Conservation (phyloP, 2,113 vertebrate species). For the Megaceryle torquata region DNA sequence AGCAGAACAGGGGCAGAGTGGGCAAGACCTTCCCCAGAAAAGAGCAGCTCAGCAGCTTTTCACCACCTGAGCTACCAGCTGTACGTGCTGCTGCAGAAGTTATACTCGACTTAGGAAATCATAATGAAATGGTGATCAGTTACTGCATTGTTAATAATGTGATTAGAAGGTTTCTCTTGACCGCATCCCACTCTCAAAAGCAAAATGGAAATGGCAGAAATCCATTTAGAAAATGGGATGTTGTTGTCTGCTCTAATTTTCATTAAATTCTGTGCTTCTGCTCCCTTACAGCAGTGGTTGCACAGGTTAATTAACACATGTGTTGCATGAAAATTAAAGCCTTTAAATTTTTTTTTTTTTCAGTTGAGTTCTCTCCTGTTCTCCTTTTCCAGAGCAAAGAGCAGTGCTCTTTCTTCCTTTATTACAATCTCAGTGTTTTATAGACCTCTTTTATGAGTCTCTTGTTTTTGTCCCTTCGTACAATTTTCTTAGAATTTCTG, state of each 20-base stretch:
- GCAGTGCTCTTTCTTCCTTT: background rate
- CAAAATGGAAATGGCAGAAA: conserved; percentile 8
- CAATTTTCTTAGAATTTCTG: background rate
- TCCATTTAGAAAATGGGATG: conserved; percentile 10
- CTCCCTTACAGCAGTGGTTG: background rate
- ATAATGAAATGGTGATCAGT: background rate
- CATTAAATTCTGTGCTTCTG: background rate
- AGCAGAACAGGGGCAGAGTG: background rate
- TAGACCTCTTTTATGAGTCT: background rate
- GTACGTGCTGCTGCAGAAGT: accelerated
- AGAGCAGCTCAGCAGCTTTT: background rate
- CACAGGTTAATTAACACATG: conserved; percentile 38
- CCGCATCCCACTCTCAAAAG: accelerated
- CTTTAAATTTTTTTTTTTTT: background rate
- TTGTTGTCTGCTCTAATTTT: conserved; percentile 37
- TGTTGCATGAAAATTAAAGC: conserved; percentile 27
- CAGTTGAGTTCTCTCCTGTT: background rate
- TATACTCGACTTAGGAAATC: background rate
- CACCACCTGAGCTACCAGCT: background rate
- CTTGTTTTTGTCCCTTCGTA: background rate
- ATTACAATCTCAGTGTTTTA: background rate
- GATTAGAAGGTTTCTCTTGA: conserved; percentile 1
- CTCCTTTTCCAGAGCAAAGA: background rate
- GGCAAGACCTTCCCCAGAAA: background rate
- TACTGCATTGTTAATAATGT: background rate